Base-by-base conservation (phyloP, 2,797 vertebrate species). In the Triplophysa yarkandensis region DNA sequence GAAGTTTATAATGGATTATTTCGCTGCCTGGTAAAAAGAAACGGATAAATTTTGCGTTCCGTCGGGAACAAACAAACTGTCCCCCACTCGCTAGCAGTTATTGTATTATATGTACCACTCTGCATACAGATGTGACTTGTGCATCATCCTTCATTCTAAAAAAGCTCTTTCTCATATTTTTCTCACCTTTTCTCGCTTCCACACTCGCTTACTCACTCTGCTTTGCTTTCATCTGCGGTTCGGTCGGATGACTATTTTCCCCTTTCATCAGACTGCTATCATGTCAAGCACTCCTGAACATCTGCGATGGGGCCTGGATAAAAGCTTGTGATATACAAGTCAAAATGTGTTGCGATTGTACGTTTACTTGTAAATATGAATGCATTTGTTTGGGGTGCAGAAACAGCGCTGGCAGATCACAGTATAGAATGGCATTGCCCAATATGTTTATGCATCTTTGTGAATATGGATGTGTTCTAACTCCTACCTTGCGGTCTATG, bases 401-500 rank as follows among this genome's bases (percentile, higher is more conserved):
- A 50, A 57, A 74, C 27, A 58, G 63, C 63, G 41, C 67, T 74
- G 65, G 19, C 63, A 66, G 27, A 46, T 48, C 67, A 57, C 72
- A 57, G 63, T 46, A 67, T 34, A 52, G 54, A 67, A 58, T 30
- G 30, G n/a, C 71, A 32, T 5, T 10, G 58, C 50, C 41, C 43
- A 61, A 54, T 70, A 46, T 71, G 68, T 65, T 46, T 69, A 44
- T 44, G 30, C 39, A 2, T 62, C 17, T 76, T 69, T 71, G 54
- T 67, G 68, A 65, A 58, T 68, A 63, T 50, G 68, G 5, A 65
- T 71, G 65, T 77, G 80, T 78, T 85, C 72, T 67, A 72, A 75
- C 63, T 75, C 64, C 72, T 85, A 60, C 77, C 85, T 82, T 77
- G 58, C 57, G 30, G 57, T 72, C 23, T 57, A 43, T 72, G 74